Evolutionary conservation across 1,140 invertebrate genomes (phyloP).

Genomic region (Drosophila melanica): DNA sequence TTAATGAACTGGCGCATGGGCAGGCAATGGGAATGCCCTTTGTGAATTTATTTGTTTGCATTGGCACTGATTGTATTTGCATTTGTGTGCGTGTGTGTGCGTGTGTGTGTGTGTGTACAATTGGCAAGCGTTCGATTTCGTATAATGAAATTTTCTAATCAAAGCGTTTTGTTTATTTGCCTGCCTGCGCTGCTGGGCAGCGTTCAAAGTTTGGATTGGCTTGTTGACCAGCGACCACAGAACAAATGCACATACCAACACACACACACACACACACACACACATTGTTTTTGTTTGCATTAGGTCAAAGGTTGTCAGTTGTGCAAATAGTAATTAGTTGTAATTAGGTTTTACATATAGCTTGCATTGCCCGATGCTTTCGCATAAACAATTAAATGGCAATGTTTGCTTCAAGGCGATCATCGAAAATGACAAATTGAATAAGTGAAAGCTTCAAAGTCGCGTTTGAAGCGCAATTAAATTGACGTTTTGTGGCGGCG

Average conservation of each 20-base stretch:
- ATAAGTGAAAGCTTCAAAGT: constrained; percentile 19
- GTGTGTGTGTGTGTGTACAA: constrained; percentile 43
- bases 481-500: constrained; percentile 57
- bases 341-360: constrained; percentile 78
- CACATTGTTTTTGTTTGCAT: constrained; percentile 64
- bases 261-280: constrained; percentile 16
- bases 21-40: constrained; percentile 57
- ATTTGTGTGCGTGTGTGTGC: constrained; percentile 45
- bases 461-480: constrained; percentile 53
- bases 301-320: constrained; percentile 81
- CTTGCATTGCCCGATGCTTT: not conserved
- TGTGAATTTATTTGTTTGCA: constrained; percentile 81
- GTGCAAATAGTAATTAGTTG: constrained; percentile 82
- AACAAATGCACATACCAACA: constrained; percentile 23
- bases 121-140: constrained; percentile 77
- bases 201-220: constrained; percentile 52
- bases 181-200: constrained; percentile 40
- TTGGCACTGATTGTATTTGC: constrained; percentile 80
- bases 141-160: constrained; percentile 83
- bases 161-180: constrained; percentile 82
- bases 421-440: constrained; percentile 18
- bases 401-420: constrained; percentile 23
- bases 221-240: constrained; percentile 63
- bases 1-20: constrained; percentile 78
- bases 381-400: constrained; percentile 35